Percentiles rank a stretch among this genome's conserved stretches.
Evolutionary conservation across 1,140 invertebrate species (phyloP).

Genomic region (Macrocentrus cingulum): DNA sequence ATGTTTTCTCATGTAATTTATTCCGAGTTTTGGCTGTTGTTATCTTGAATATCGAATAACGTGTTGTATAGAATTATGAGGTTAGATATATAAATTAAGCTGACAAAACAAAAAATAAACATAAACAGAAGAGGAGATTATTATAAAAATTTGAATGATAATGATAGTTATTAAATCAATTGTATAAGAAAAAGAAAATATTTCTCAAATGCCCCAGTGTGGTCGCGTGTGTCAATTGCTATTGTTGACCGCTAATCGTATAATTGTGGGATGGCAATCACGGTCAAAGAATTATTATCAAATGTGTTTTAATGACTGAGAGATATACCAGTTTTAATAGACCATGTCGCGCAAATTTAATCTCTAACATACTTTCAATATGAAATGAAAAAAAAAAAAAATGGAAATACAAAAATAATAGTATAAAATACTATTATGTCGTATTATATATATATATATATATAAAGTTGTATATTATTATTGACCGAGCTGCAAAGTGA

Average conservation of each 20-base stretch:
- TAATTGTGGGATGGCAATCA: constrained; percentile 26
- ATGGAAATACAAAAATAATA: constrained; percentile 16
- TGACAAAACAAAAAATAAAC: constrained; percentile 9
- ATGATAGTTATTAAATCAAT: neutral
- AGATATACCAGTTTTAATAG: constrained; percentile 1
- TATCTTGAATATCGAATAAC: constrained; percentile 33
- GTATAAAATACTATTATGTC: constrained; percentile 29
- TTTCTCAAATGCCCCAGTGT: constrained; percentile 1
- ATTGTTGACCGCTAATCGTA: constrained; percentile 24
- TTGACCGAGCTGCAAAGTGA: too few relatives aligned
- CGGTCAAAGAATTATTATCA: constrained; percentile 18
- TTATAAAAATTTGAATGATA: constrained; percentile 3
- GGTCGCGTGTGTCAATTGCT: neutral
- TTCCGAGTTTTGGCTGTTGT: constrained; percentile 34
- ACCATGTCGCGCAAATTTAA: constrained; percentile 27
- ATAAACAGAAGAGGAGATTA: constrained; percentile 1
- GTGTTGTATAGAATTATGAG: constrained; percentile 31
- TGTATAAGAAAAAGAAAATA: neutral
- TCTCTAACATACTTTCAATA: constrained; percentile 28
- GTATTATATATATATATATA: too few relatives aligned
- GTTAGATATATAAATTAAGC: constrained; percentile 22
- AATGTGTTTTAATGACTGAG: neutral
- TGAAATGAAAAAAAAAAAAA: constrained; percentile 17
- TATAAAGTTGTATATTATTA: constrained; percentile 32
- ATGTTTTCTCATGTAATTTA: constrained; percentile 35